Base-by-base conservation (phyloP, 1,140 invertebrate species). In the Cyclina sinensis region DNA sequence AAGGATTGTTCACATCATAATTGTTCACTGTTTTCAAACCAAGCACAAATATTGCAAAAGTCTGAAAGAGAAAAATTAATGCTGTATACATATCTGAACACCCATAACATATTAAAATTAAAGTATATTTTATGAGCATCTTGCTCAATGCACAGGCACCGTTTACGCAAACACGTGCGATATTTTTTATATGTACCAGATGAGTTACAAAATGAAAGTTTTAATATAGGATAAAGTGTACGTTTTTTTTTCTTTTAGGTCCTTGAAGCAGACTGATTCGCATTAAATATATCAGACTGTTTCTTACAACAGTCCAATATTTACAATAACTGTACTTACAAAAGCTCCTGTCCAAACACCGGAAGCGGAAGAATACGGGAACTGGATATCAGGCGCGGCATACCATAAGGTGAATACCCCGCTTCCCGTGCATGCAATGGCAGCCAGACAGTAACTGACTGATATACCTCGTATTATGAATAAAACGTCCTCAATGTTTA, bases 281-380 rank as follows among this genome's bases (percentile, higher is more conserved):
- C n/a, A n/a, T n/a, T n/a, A n/a, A n/a, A n/a, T n/a, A n/a, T n/a
- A n/a, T n/a, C n/a, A n/a, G n/a, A n/a, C n/a, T n/a, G n/a, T n/a
- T n/a, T n/a, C n/a, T n/a, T n/a, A n/a, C n/a, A n/a, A n/a, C n/a
- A n/a, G n/a, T n/a, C n/a, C n/a, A n/a, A n/a, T n/a, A n/a, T n/a
- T n/a, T n/a, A n/a, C n/a, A n/a, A n/a, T n/a, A n/a, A n/a, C n/a
- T 43, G 27, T 62, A 85, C 84, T 78, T 57, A 86, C 84, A 21
- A 86, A 35, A 1, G 78, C 12, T n/a, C 84, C 84, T 14, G 73
- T 78, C 84, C 84, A 86, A 43, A 86, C 35, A 24, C 84, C 84
- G 12, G 84, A 86, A 18, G 27, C 84, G 4, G 84, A 59, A 16
- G 27, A 27, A 57, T 24, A 86, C 11, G 84, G 84, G 21, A 51